Conservation (phyloP, 2,888 invertebrate genomes). For the Phragmatobia fuliginosa region DNA sequence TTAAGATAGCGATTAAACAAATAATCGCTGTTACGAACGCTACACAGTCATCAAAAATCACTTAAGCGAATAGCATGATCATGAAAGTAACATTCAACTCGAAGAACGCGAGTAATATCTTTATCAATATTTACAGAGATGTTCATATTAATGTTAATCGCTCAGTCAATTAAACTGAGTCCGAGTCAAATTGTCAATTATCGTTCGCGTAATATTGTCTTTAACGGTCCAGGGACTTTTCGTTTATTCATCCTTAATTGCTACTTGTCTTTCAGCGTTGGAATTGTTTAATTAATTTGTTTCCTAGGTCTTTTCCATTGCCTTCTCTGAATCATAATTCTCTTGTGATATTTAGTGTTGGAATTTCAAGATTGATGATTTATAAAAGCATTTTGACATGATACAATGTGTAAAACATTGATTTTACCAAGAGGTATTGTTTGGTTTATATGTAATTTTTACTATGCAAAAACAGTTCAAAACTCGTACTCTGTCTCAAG, state of each 20-base stretch:
- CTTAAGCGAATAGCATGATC: slow-evolving; percentile 70
- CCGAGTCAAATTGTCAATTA: slow-evolving; percentile 63
- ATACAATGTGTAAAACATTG: neutral
- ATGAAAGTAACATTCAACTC: slow-evolving; percentile 61
- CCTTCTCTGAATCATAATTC: neutral
- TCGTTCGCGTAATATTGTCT: slow-evolving; percentile 58
- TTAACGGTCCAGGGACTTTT: slow-evolving; percentile 52
- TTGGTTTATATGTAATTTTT: neutral
- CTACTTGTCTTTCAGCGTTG: slow-evolving; percentile 40
- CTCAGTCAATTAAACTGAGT: slow-evolving; percentile 63
- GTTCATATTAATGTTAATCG: slow-evolving; percentile 70
- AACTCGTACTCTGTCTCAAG: too few species aligned
- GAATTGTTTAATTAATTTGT: slow-evolving; percentile 31
- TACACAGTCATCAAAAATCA: slow-evolving; percentile 73
- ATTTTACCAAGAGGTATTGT: neutral
- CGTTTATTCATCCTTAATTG: slow-evolving; percentile 49
- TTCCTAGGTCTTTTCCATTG: slow-evolving; percentile 9
- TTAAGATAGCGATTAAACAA: slow-evolving; percentile 32
- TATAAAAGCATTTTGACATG: neutral
- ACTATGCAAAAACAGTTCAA: neutral
- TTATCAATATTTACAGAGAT: slow-evolving; percentile 69
- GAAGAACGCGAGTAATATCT: slow-evolving; percentile 59
- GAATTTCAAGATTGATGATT: neutral
- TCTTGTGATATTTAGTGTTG: neutral
- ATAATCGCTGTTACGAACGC: slow-evolving; percentile 51